Base-by-base conservation (phyloP, 1,140 invertebrate species). In the Geopemphigus sp. region DNA sequence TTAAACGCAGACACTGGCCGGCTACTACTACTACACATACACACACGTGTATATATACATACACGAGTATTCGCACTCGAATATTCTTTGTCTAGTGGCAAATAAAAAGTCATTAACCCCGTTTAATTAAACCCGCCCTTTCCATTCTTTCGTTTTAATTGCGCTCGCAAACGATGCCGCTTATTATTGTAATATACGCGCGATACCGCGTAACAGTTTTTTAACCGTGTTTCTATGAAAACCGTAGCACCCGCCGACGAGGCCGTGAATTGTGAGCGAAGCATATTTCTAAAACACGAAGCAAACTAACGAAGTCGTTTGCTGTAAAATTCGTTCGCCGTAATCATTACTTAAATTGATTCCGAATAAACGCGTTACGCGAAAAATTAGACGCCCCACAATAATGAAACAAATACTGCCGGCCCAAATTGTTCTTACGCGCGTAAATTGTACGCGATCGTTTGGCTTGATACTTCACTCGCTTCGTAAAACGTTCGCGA, bases 61-160 rank as follows among this genome's bases (percentile, higher is more conserved):
- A 39, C 45, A 24, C 24, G 19, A 63, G 57, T 78, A 10, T 14
- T 78, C n/a, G 8, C 22, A 45, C 73, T 76, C 32, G 24, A 14
- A 50, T 63, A 78, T 78, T 78, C 57, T 78, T 78, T 78, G 56
- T 78, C 56, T 78, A 47, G 39, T 47, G 8, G 45, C 56, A 59
- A 78, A 78, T 78, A 78, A 78, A 78, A 78, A 78, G 57, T 50
- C 29, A 50, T 78, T 78, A 78, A 47, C 56, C 74, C 57, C 57
- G 32, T 78, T 78, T 78, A 78, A 78, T 78, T 78, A 78, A 47
- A 76, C 59, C 32, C 12, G 3, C 54, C 72, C 22, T 26, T 61
- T 26, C 29, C 22, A 15, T 63, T 29, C 19, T 6, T 10, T 5
- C 17, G 74, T 61, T 26, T 26, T 50, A 63, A 61, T 78, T 78